Conservation (phyloP, 2,113 vertebrate species). For the Hystrix cristata region DNA sequence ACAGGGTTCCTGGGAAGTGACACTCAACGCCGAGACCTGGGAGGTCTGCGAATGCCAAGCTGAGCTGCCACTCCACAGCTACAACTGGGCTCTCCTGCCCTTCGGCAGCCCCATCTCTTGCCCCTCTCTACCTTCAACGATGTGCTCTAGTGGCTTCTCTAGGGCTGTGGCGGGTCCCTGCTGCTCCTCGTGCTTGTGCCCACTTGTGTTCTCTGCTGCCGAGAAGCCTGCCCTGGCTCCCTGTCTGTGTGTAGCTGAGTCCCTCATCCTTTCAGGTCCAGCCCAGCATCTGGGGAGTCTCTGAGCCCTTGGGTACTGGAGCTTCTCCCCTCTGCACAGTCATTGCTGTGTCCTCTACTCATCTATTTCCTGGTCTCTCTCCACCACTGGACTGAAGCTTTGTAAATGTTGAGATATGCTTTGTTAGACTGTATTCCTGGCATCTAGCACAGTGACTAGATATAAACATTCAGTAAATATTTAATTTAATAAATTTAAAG, state of each 20-base stretch:
- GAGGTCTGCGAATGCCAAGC: not conserved
- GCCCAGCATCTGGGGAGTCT: not conserved
- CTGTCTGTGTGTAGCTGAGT: not conserved
- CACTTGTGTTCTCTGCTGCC: not conserved
- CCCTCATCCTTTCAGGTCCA: not conserved
- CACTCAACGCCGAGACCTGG: not conserved
- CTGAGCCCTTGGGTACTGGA: not conserved
- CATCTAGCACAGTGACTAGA: not conserved
- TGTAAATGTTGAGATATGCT: not conserved
- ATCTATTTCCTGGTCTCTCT: not conserved
- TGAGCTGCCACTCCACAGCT: not conserved
- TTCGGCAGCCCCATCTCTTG: not conserved
- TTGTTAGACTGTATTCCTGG: not conserved
- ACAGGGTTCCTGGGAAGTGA: not conserved
- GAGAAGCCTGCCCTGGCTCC: not conserved
- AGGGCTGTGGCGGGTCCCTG: not conserved
- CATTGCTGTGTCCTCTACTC: not conserved
- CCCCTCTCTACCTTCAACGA: not conserved
- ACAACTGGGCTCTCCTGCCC: no score
- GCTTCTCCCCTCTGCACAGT: not conserved
- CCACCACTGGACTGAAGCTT: not conserved
- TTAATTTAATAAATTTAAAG: conserved; percentile 4
- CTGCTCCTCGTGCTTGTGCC: not conserved
- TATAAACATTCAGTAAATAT: not conserved
- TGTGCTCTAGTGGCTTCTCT: not conserved